These are phyloP conservation scores for Melanaphis sacchari DNA, from an alignment of 1,140 invertebrate genomes.

Conservation along the genomic window DNA sequence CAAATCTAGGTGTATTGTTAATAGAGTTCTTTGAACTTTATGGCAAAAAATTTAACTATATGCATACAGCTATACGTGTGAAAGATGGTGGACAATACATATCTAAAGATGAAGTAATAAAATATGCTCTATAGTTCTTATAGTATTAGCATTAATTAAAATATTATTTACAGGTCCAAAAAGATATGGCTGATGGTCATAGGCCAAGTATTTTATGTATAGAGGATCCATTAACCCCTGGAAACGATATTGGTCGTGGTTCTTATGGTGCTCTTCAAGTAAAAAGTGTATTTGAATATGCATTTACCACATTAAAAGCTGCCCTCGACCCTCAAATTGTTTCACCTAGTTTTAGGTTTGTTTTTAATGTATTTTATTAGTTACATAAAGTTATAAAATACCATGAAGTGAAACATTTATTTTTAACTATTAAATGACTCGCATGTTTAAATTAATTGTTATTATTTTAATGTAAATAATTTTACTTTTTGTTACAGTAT, in stretches of 20 bases:
- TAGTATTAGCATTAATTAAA: background rate
- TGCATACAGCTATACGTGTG: constrained; percentile 92
- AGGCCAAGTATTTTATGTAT: constrained; percentile 93
- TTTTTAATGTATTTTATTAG: constrained; percentile 64
- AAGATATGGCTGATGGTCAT: constrained; percentile 92
- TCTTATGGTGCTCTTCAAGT: constrained; percentile 88
- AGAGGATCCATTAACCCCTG: constrained; percentile 94
- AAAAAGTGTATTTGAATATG: constrained; percentile 94
- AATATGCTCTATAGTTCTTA: background rate
- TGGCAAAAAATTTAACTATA: constrained; percentile 95
- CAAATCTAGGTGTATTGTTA: constrained; percentile 91
- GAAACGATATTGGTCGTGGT: constrained; percentile 96
- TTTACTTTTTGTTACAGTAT: constrained; percentile 68
- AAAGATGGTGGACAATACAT: constrained; percentile 94
- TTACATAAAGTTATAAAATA: constrained; percentile 59
- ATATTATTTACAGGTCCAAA: constrained; percentile 71
- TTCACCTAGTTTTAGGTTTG: constrained; percentile 68
- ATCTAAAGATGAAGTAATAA: constrained; percentile 85
- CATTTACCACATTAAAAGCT: constrained; percentile 84
- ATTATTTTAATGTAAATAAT: constrained; percentile 37
- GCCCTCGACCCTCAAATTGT: constrained; percentile 76
- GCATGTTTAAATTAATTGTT: constrained; percentile 39
- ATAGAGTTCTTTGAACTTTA: constrained; percentile 99
- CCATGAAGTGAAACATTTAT: background rate
- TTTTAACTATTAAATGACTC: background rate